Percentiles rank a stretch among this genome's conserved stretches.
Conservation (phyloP, 2,113 vertebrate genomes). For the Barbus barbus region DNA sequence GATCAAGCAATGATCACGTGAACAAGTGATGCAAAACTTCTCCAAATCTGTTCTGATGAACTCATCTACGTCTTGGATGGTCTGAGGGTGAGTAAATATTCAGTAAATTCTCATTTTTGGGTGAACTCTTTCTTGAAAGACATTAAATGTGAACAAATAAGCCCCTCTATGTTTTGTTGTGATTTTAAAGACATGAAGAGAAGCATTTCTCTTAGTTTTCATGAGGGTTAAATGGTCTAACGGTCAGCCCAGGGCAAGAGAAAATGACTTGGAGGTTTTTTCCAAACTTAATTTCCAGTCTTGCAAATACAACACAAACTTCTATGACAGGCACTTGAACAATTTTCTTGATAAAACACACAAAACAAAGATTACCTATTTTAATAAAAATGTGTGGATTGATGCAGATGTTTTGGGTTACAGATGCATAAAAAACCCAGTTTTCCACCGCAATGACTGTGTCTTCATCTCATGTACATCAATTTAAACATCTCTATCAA, state of each 20-base stretch:
- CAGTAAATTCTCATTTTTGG: no score
- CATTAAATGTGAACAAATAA: not conserved
- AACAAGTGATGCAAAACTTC: no score
- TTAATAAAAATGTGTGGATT: not conserved
- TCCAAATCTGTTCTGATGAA: no score
- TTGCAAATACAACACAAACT: not conserved
- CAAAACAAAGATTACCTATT: not conserved
- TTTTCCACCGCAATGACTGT: not conserved
- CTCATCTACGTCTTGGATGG: not conserved
- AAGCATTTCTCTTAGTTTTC: not conserved
- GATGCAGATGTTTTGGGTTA: not conserved
- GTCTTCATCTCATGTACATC: not conserved
- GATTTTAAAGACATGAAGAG: not conserved
- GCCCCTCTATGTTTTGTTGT: not conserved
- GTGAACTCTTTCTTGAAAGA: no score
- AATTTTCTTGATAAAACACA: not conserved
- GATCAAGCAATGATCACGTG: no score
- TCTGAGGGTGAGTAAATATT: not conserved
- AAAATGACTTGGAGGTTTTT: not conserved
- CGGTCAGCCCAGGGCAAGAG: not conserved
- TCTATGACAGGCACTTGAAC: not conserved
- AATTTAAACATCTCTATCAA: not conserved
- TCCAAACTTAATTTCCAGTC: not conserved
- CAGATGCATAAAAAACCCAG: no score
- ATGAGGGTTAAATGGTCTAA: constrained; percentile 6